Evolutionary conservation across 1,140 invertebrate genomes (phyloP).

Genomic region (Lordiphosa clarofinis): DNA sequence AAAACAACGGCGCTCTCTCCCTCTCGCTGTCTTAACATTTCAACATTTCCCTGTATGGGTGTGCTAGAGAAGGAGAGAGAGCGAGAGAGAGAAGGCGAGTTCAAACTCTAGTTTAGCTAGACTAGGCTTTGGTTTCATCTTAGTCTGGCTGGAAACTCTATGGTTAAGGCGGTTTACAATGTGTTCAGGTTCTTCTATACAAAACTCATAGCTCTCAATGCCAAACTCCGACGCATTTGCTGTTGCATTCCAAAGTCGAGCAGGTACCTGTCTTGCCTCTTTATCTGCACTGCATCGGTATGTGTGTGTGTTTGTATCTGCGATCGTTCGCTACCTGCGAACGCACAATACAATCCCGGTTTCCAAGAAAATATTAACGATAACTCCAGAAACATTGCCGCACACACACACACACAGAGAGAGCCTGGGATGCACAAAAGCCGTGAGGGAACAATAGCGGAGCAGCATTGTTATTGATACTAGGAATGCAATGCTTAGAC

Average conservation of each 20-base stretch:
- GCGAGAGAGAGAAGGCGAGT: not conserved
- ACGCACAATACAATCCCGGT: constrained; percentile 65
- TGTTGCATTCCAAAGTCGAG: constrained; percentile 61
- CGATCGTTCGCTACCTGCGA: constrained; percentile 57
- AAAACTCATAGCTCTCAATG: constrained; percentile 40
- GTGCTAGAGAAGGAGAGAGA: constrained; percentile 1
- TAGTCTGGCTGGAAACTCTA: constrained; percentile 10
- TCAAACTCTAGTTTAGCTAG: constrained; percentile 23
- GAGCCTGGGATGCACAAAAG: constrained; percentile 65
- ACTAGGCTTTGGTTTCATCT: constrained; percentile 38
- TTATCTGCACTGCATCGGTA: constrained; percentile 25
- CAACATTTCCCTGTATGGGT: no score
- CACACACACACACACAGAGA: constrained; percentile 37
- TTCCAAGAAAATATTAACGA: constrained; percentile 77
- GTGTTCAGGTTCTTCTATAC: constrained; percentile 43
- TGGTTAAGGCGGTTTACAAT: constrained; percentile 20
- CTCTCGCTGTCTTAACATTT: no score
- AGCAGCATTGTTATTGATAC: constrained; percentile 71
- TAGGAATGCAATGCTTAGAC: constrained; percentile 56
- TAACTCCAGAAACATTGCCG: constrained; percentile 70
- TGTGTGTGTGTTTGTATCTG: constrained; percentile 31
- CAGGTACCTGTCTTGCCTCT: constrained; percentile 66
- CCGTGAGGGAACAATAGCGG: constrained; percentile 56
- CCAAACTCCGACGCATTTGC: constrained; percentile 67
- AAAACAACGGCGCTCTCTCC: not conserved